Evolutionary conservation across 2,888 invertebrate genomes (phyloP).

Genomic region (Lycocerus yunnanus): DNA sequence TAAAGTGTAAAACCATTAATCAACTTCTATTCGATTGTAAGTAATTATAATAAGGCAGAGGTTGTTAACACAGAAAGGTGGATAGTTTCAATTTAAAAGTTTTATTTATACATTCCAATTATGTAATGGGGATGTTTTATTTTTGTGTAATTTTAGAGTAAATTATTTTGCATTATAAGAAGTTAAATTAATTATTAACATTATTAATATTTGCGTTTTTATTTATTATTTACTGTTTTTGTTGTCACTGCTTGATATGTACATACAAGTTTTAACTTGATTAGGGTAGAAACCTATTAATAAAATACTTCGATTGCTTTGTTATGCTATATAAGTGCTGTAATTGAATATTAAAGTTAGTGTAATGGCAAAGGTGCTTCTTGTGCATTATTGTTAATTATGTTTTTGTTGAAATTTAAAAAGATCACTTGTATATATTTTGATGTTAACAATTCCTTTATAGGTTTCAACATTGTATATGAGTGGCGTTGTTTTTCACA

Average conservation of each 20-base stretch:
- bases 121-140: neutral
- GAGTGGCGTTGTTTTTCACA: neutral
- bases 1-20: neutral
- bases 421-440: neutral
- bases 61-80: neutral
- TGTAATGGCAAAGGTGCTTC: neutral
- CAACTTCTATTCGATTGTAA: neutral
- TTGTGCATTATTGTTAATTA: neutral
- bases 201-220: neutral
- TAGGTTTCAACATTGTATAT: neutral
- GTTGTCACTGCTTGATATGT: neutral
- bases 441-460: neutral
- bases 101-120: neutral
- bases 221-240: neutral
- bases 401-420: neutral
- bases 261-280: neutral
- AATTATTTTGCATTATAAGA: neutral
- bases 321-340: neutral
- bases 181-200: neutral
- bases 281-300: neutral
- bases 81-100: neutral
- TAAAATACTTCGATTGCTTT: neutral
- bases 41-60: neutral
- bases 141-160: neutral
- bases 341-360: neutral